These are phyloP conservation scores for Hermodice carunculata DNA, from an alignment of 2,888 invertebrate genomes.

Conservation along the genomic window DNA sequence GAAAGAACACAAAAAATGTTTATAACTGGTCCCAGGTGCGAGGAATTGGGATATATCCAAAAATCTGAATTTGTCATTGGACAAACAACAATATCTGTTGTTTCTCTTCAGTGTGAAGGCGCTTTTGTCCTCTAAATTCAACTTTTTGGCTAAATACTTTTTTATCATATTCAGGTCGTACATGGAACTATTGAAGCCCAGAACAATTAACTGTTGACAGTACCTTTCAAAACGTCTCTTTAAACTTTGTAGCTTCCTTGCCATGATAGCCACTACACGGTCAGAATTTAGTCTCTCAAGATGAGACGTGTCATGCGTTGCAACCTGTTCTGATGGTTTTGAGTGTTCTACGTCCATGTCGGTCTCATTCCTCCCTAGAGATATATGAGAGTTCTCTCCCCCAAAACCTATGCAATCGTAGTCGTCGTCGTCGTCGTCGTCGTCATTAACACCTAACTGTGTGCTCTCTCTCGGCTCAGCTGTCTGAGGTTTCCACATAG, in stretches of 20 bases:
- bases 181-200: neutral
- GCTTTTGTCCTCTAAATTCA: neutral
- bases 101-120: neutral
- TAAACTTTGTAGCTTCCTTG: too few relatives aligned
- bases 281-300: too few relatives aligned
- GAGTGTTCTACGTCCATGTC: neutral
- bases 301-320: too few relatives aligned
- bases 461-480: neutral
- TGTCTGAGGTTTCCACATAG: too few relatives aligned
- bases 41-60: conserved; percentile 1
- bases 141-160: neutral
- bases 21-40: conserved; percentile 1
- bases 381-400: neutral
- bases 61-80: neutral
- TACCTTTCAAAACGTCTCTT: neutral
- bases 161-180: conserved; percentile 11
- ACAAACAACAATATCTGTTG: neutral
- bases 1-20: conserved; percentile 1
- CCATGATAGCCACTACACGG: too few relatives aligned
- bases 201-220: neutral
- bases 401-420: neutral
- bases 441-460: neutral
- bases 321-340: too few relatives aligned
- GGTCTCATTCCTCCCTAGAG: neutral
- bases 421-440: neutral